Percentiles rank a stretch among this genome's conserved stretches.
Evolutionary conservation across 2,797 vertebrate species (phyloP).

Genomic region (Phrynocephalus guinanensis): DNA sequence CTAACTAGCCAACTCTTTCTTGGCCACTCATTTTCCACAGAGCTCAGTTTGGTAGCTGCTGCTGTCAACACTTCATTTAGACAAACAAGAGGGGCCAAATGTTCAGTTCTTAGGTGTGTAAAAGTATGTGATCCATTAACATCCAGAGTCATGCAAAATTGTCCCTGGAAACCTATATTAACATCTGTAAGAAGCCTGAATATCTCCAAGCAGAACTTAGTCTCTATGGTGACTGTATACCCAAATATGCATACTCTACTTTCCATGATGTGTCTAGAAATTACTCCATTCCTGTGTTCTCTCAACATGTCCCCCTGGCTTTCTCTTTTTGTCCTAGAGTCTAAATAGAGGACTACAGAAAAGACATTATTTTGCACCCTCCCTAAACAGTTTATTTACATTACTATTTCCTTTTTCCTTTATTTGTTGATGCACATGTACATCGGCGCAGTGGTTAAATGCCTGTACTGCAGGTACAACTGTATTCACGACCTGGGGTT

Average conservation of each 20-base stretch:
- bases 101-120: conserved; percentile 43
- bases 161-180: neutral
- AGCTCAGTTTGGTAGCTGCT: conserved; percentile 34
- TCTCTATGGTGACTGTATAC: conserved; percentile 16
- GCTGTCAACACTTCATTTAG: conserved; percentile 37
- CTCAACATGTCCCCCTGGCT: conserved; percentile 17
- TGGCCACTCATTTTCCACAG: conserved; percentile 39
- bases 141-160: conserved; percentile 16
- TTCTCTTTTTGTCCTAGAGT: neutral
- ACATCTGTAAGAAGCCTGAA: conserved; percentile 25
- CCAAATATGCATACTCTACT: conserved; percentile 11
- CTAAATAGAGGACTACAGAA: neutral
- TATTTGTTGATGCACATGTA: neutral
- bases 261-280: neutral
- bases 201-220: neutral
- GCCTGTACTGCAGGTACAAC: too few species aligned
- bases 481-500: too few species aligned
- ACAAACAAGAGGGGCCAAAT: conserved; percentile 15
- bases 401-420: neutral
- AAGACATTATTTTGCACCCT: conserved; percentile 6
- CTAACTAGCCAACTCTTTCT: conserved; percentile 36
- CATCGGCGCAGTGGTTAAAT: too few species aligned
- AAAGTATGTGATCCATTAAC: conserved; percentile 21
- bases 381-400: neutral
- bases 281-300: conserved; percentile 23